Conservation (phyloP, 2,797 vertebrate genomes). For the Octomys mimax region DNA sequence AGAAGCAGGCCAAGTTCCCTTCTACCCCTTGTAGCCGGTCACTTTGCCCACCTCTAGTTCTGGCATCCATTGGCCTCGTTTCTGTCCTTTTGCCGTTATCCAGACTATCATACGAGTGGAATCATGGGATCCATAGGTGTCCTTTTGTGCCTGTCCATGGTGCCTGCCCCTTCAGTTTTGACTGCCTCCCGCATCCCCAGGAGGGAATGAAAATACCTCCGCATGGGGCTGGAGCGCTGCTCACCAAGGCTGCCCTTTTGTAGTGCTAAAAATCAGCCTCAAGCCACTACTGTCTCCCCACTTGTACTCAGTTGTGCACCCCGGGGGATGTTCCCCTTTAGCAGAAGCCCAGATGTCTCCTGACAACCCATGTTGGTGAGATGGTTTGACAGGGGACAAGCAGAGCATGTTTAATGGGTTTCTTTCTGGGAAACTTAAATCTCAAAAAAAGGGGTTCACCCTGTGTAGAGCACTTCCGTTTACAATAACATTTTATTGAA, state of each 20-base stretch:
- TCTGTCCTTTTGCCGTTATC: not conserved
- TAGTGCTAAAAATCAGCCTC: not conserved
- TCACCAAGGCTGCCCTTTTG: too few species aligned
- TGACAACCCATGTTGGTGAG: not conserved
- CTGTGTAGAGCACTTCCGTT: not conserved
- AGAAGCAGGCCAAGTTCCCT: not conserved
- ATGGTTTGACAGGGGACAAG: not conserved
- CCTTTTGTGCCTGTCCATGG: not conserved
- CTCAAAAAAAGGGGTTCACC: not conserved
- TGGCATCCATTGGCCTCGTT: not conserved
- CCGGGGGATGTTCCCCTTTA: accelerated
- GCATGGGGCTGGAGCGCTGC: not conserved
- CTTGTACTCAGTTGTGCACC: accelerated
- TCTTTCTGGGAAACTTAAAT: not conserved
- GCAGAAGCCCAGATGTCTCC: not conserved
- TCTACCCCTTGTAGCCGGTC: not conserved
- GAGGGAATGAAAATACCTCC: not conserved
- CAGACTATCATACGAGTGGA: not conserved
- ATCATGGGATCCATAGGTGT: not conserved
- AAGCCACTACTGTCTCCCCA: not conserved
- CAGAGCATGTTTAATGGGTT: not conserved
- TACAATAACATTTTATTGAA: not conserved
- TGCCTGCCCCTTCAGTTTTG: not conserved
- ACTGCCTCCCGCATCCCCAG: too few species aligned
- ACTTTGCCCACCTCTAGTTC: not conserved